These are phyloP conservation scores for Lasius platythorax DNA, from an alignment of 2,888 invertebrate species.

Conservation along the genomic window DNA sequence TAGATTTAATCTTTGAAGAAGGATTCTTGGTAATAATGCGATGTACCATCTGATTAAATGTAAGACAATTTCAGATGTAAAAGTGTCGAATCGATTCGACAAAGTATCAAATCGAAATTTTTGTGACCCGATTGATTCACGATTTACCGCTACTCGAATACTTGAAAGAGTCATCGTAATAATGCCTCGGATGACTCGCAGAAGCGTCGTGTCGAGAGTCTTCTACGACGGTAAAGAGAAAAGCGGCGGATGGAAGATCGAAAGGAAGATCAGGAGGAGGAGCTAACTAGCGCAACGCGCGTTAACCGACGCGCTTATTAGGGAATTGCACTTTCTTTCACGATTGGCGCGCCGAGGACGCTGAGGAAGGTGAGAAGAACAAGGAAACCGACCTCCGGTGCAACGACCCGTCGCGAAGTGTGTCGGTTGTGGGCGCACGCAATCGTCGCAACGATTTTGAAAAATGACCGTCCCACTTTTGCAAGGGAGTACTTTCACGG, in stretches of 20 bases:
- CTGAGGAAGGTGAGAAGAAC: conserved; percentile 69
- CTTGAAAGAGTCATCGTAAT: not conserved
- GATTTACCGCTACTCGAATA: not conserved
- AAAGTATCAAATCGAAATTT: conserved; percentile 2
- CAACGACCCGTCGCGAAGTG: conserved; percentile 83
- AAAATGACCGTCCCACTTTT: conserved; percentile 85
- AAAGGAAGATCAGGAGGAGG: conserved; percentile 55
- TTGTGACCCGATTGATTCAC: not conserved
- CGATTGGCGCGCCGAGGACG: conserved; percentile 53
- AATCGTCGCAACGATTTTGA: conserved; percentile 85
- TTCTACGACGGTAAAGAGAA: conserved; percentile 31
- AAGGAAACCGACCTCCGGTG: conserved; percentile 76
- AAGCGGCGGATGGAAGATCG: conserved; percentile 59
- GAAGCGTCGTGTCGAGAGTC: conserved; percentile 26
- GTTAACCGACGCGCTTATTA: conserved; percentile 58
- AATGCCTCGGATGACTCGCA: not conserved
- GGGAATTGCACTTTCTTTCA: conserved; percentile 77
- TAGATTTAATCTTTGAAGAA: not conserved
- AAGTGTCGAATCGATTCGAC: not conserved
- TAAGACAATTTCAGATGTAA: not conserved
- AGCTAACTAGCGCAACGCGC: conserved; percentile 44
- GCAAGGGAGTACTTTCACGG: conserved; percentile 85
- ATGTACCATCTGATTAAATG: not conserved
- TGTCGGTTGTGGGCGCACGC: conserved; percentile 86
- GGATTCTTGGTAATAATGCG: not conserved